Conservation (phyloP, 2,888 invertebrate genomes). For the Alsophila aescularia region DNA sequence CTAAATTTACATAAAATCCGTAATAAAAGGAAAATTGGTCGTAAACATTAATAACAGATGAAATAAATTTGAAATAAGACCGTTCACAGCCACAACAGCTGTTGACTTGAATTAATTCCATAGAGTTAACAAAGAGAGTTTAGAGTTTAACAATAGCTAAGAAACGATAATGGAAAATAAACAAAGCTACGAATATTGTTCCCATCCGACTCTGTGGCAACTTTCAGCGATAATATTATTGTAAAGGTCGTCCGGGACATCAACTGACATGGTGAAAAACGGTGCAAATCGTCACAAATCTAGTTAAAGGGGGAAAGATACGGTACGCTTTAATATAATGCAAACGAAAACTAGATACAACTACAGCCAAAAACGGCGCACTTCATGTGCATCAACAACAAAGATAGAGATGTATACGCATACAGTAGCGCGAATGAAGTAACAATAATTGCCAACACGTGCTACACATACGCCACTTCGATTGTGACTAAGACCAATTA, state of each 20-base stretch:
- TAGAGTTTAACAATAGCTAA: slow-evolving; percentile 27
- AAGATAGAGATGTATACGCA: too few relatives aligned
- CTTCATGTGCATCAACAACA: too few relatives aligned
- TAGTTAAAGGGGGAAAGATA: too few relatives aligned
- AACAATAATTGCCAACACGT: too few relatives aligned
- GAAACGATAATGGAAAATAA: slow-evolving; percentile 46
- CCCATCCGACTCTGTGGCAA: slow-evolving; percentile 29
- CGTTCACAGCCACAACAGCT: slow-evolving; percentile 18
- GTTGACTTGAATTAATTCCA: slow-evolving; percentile 13
- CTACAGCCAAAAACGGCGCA: too few relatives aligned
- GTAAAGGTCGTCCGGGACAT: background rate
- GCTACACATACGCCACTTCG: too few relatives aligned
- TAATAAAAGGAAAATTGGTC: background rate
- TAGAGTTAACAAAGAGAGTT: too few relatives aligned
- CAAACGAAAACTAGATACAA: too few relatives aligned
- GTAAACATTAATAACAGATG: background rate
- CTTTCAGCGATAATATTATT: slow-evolving; percentile 25
- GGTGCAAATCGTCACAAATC: too few relatives aligned
- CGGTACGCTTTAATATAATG: too few relatives aligned
- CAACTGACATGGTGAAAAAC: background rate
- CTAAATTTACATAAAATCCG: background rate
- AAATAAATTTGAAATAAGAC: slow-evolving; percentile 11
- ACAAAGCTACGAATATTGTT: slow-evolving; percentile 40
- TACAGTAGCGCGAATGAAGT: too few relatives aligned
- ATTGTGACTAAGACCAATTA: too few relatives aligned